phyloP scores from a whole-genome alignment of 2,113 vertebrate genomes.

The Corythoichthys intestinalis region DNA sequence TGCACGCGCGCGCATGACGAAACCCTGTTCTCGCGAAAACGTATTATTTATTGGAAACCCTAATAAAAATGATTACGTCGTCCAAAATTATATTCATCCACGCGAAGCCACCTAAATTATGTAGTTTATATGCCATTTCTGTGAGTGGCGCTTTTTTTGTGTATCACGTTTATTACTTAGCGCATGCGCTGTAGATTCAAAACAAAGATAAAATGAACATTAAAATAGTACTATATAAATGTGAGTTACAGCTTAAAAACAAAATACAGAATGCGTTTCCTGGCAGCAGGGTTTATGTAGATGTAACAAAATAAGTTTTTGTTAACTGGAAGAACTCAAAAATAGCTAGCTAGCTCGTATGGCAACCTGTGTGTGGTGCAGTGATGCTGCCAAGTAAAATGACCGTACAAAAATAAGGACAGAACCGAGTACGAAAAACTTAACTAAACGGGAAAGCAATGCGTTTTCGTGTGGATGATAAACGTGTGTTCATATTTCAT shows the following conservation, averaged over 20 bases:
- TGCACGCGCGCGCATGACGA: constrained; percentile 10
- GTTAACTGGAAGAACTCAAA: too few relatives aligned
- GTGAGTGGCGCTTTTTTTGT: neutral
- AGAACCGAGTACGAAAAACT: too few relatives aligned
- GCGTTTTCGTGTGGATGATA: neutral
- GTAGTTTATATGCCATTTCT: neutral
- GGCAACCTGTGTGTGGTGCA: too few relatives aligned
- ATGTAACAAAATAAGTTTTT: neutral
- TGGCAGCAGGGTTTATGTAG: neutral
- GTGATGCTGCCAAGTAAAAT: too few relatives aligned
- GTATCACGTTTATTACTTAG: neutral
- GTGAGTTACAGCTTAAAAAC: neutral
- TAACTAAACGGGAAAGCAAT: neutral
- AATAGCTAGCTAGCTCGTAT: too few relatives aligned
- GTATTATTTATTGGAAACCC: neutral
- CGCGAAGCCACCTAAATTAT: neutral
- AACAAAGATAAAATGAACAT: neutral
- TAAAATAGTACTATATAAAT: neutral
- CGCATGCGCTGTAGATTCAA: neutral
- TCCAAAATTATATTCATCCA: neutral
- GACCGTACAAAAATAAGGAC: too few relatives aligned
- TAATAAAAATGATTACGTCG: neutral
- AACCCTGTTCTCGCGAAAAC: neutral
- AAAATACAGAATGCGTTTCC: neutral
- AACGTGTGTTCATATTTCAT: too few relatives aligned